Base-by-base conservation (phyloP, 2,888 invertebrate species). In the Eubasilissa splendida region DNA sequence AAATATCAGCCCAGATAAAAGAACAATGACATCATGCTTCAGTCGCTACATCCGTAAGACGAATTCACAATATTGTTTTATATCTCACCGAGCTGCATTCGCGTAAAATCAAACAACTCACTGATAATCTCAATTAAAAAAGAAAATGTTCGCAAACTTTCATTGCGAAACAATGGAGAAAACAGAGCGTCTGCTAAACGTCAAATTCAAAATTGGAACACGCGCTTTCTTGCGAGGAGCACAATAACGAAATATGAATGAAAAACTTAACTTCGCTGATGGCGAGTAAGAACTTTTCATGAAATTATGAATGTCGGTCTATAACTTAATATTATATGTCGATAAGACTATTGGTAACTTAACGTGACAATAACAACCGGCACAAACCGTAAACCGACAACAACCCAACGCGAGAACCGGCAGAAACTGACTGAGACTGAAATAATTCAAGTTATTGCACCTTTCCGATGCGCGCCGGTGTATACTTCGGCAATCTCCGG, bases 331-430 rank as follows among this genome's bases (percentile, higher is more conserved):
- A 42, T 42, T 5, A 42, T 42, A 42, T 42, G 42, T 42, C 42
- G 42, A 42, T 42, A 42, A 42, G 42, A 42, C 4, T 68, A 31
- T 68, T 14, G n/a, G 42, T n/a, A 14, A 68, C n/a, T n/a, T 66
- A 68, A n/a, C 68, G 68, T 68, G 14, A 68, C 68, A 68, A 68
- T 68, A 68, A 68, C 50, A 52, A 68, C 68, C 68, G 68, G 68
- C 52, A 9, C 14, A 11, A 7, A 42, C 4, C 50, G 14, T 8
- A 52, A n/a, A 52, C 22, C 5, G 10, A 9, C 68, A 50, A 4
- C 22, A n/a, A 68, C 68, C 12, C 4, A 10, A 12, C 1, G 3
- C 7, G 50, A 12, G 33, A 9, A 68, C 42, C 52, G n/a, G 12
- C 68, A 14, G n/a, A 68, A 68, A 68, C 52, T 14, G n/a, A 56